phyloP scores from a whole-genome alignment of 2,113 vertebrate genomes.

The Pomatorhinus ruficollis region DNA sequence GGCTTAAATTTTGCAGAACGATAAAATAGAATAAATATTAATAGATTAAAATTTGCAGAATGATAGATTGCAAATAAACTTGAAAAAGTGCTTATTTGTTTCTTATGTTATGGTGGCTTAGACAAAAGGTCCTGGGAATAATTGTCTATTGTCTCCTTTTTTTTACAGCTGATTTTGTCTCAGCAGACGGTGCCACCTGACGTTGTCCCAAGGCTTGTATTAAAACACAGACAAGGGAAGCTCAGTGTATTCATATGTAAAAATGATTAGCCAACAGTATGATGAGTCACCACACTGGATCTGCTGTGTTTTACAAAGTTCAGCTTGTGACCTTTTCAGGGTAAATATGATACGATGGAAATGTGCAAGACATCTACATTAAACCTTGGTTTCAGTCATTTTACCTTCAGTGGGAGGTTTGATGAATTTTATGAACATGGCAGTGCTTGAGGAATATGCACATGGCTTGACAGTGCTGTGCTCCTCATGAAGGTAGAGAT shows the following conservation, averaged over 20 bases:
- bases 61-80: background rate
- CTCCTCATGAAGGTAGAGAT: background rate
- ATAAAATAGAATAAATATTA: background rate
- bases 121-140: background rate
- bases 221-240: background rate
- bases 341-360: background rate
- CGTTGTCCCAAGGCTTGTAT: background rate
- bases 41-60: background rate
- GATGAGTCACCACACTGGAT: background rate
- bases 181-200: background rate
- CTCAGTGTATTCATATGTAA: background rate
- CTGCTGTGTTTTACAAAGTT: background rate
- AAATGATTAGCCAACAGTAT: background rate
- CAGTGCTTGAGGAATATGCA: accelerated
- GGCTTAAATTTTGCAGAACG: background rate
- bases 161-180: background rate
- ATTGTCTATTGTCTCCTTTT: background rate
- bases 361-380: background rate
- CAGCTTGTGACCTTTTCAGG: background rate
- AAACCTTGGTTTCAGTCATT: background rate
- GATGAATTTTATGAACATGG: background rate
- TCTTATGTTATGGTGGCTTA: background rate
- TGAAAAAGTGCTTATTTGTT: background rate
- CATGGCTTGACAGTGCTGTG: background rate
- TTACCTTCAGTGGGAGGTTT: background rate